phyloP scores from a whole-genome alignment of 2,113 vertebrate species.

The Nycticryphes semicollaris region DNA sequence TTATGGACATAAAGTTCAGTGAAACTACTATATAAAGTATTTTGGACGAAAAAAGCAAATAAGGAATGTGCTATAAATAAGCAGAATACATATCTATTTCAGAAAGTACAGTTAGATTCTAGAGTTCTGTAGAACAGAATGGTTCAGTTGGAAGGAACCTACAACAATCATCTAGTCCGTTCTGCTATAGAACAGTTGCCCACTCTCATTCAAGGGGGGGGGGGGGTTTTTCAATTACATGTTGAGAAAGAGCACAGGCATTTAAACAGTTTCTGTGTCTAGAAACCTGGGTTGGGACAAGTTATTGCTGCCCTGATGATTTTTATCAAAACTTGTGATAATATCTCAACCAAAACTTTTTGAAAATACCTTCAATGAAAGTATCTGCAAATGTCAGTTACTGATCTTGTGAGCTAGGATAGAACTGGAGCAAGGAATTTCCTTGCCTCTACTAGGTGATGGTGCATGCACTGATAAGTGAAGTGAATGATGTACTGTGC shows the following conservation, averaged over 20 bases:
- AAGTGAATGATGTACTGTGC: background rate
- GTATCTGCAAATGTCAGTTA: constrained; percentile 15
- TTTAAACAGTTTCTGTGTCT: constrained; percentile 9
- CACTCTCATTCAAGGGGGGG: background rate
- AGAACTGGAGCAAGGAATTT: constrained; percentile 7
- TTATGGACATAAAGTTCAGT: background rate
- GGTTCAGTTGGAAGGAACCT: background rate
- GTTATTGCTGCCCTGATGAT: background rate
- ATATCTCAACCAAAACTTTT: constrained; percentile 8
- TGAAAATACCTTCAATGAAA: background rate
- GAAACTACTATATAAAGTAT: constrained; percentile 8
- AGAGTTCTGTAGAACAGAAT: constrained; percentile 1
- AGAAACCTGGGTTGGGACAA: background rate
- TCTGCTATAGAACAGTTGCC: background rate
- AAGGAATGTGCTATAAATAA: background rate
- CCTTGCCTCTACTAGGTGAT: background rate
- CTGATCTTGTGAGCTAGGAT: background rate
- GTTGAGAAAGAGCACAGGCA: constrained; percentile 10
- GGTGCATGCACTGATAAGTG: background rate
- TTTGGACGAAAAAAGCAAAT: background rate
- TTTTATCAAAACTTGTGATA: constrained; percentile 12
- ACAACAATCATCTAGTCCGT: background rate
- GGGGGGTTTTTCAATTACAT: background rate
- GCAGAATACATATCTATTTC: background rate
- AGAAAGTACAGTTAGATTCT: background rate